Percentiles rank a stretch among this genome's conserved stretches.
phyloP scores from a whole-genome alignment of 2,888 invertebrate species.

The Acanthopleura granulata region DNA sequence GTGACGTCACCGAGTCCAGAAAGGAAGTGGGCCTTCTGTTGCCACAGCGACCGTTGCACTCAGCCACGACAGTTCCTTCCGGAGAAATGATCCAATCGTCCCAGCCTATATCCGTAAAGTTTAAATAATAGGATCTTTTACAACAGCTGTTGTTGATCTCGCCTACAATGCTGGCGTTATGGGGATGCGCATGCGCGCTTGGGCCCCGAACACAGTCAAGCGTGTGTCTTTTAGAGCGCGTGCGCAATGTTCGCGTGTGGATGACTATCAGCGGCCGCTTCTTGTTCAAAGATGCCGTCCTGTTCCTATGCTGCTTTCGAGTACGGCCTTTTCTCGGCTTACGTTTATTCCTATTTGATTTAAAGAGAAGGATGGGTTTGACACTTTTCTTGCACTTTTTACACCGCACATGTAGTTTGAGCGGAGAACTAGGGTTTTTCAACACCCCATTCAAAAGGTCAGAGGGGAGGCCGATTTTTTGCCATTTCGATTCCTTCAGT shows the following conservation, averaged over 20 bases:
- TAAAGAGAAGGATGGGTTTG: background rate
- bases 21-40: background rate
- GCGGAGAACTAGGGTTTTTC: background rate
- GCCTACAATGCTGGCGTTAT: background rate
- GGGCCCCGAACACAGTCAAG: background rate
- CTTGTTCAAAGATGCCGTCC: background rate
- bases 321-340: background rate
- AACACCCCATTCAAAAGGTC: background rate
- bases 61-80: background rate
- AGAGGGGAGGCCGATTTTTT: background rate
- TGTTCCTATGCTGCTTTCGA: background rate
- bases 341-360: background rate
- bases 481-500: background rate
- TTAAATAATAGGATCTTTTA: conserved; percentile 1
- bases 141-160: background rate
- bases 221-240: background rate
- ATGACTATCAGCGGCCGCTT: background rate
- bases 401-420: background rate
- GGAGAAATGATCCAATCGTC: background rate
- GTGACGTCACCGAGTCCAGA: background rate
- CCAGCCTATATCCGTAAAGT: conserved; percentile 2
- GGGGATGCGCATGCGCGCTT: background rate
- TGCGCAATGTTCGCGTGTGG: background rate
- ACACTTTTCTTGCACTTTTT: background rate
- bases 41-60: background rate